Evolutionary conservation across 2,888 invertebrate species (phyloP).

Genomic region (Standfussiana lucernea): DNA sequence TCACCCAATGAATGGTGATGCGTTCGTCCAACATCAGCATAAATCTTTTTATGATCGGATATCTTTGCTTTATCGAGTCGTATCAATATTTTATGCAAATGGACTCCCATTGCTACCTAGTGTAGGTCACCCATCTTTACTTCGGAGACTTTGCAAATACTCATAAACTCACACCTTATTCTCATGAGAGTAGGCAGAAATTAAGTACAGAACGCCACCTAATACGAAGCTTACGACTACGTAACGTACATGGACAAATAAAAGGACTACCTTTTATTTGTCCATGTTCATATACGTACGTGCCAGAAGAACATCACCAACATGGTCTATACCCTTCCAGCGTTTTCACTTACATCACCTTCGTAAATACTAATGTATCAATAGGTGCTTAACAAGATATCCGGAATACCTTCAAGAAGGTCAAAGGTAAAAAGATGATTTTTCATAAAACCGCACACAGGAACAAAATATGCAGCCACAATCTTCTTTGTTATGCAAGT

Average conservation of each 20-base stretch:
- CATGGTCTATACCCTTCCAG: not conserved
- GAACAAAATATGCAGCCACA: constrained; percentile 26
- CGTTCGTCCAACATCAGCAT: not conserved
- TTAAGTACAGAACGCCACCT: not conserved
- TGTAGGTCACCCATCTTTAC: not conserved
- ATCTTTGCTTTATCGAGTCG: not conserved
- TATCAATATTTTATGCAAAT: constrained; percentile 1
- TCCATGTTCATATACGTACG: not conserved
- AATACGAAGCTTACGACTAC: not conserved
- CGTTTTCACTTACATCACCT: not conserved
- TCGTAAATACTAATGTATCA: not conserved
- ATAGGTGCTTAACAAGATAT: not conserved
- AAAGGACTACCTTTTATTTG: too few species aligned
- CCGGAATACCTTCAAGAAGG: not conserved
- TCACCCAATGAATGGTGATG: not conserved
- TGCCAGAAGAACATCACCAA: not conserved
- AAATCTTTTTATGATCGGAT: not conserved
- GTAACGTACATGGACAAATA: too few species aligned
- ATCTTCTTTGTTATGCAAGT: constrained; percentile 53
- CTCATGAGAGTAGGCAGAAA: not conserved
- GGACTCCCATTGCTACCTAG: not conserved
- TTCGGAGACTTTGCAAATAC: not conserved
- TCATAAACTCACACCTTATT: not conserved
- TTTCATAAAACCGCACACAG: constrained; percentile 8
- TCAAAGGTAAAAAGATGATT: not conserved